Base-by-base conservation (phyloP, 2,888 invertebrate species). In the Drosophila barbarae region DNA sequence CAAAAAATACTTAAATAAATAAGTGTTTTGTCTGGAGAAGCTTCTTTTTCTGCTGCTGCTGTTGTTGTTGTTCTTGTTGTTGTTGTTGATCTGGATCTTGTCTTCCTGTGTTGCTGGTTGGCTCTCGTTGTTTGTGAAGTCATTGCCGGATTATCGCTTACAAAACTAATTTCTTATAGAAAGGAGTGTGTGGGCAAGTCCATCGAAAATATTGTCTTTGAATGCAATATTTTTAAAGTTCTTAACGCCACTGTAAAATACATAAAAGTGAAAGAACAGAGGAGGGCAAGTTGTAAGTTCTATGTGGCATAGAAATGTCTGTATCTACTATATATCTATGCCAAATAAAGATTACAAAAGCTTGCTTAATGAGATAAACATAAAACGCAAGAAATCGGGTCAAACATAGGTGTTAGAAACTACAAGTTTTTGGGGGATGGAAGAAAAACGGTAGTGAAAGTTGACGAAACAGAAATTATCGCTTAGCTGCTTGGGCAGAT, bases 291-390 rank as follows among this genome's bases (percentile, higher is more conserved):
- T 47, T 71, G 84, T 85, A 85, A 83, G 68, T 71, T 78, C 74
- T 76, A 78, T 61, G 34, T 79, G 85, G 77, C 56, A 83, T 61
- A 58, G 15, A 10, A 23, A 15, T 41, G 13, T 10, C 18, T 13
- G 35, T 5, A 1, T 21, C 2, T 21, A 3, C 2, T 21, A 3
- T 21, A 21, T 2, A 1, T 13, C 55, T 73, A 83, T 73, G 60
- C 74, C 85, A 71, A 53, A 73, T 73, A 85, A 83, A 85, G 80
- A 68, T 73, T 63, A 76, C 78, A 77, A 82, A 54, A 21, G 49
- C 41, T 42, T 10, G 52, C 32, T 15, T 13, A 44, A 13, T 13
- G 2, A 21, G 23, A 42, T 28, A 44, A 34, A 63, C 49, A 71
- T 21, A 41, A 15, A 53, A 70, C 70, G 47, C 53, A 39, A 18